These are phyloP conservation scores for Siniperca chuatsi DNA, from an alignment of 2,113 vertebrate species.

Conservation along the genomic window DNA sequence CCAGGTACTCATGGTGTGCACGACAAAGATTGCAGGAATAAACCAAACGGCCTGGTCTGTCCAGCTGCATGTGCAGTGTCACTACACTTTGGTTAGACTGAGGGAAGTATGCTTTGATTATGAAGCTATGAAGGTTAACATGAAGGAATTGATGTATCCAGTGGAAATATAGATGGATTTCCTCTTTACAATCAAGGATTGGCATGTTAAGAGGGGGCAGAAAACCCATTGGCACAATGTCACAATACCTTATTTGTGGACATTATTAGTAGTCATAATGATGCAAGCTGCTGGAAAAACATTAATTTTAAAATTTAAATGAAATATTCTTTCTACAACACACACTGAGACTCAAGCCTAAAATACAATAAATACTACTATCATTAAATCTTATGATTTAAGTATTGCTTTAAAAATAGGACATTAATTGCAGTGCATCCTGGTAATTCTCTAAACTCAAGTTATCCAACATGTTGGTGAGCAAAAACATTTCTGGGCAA, in stretches of 20 bases:
- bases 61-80: neutral
- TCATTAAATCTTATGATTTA: neutral
- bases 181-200: neutral
- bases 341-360: neutral
- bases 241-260: neutral
- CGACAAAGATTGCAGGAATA: slow-evolving; percentile 4
- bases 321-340: too few relatives aligned
- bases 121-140: neutral
- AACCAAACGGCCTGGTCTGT: neutral
- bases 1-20: neutral
- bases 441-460: neutral
- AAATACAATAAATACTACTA: neutral
- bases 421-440: neutral
- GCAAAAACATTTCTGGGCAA: neutral
- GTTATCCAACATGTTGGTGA: neutral
- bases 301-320: neutral
- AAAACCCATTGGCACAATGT: neutral
- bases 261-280: neutral
- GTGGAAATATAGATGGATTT: neutral
- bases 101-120: neutral
- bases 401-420: neutral
- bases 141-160: neutral
- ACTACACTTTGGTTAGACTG: neutral
- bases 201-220: neutral
- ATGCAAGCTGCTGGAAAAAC: neutral